phyloP scores from a whole-genome alignment of 2,888 invertebrate species.

The Lomographa bimaculata region DNA sequence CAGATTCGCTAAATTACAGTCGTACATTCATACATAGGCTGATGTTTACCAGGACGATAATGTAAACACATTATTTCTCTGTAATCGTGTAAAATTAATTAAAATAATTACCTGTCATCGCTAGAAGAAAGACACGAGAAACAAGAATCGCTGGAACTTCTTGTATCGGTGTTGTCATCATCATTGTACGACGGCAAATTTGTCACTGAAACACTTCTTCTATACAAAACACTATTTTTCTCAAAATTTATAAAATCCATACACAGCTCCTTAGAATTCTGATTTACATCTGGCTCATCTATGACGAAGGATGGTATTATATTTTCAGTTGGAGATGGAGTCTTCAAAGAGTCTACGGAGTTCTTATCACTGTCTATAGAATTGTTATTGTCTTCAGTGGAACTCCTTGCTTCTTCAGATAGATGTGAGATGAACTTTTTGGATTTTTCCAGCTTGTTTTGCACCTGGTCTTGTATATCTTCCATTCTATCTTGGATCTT shows the following conservation, averaged over 20 bases:
- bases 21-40: too few relatives aligned
- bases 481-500: conserved; percentile 73
- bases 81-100: too few relatives aligned
- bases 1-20: too few relatives aligned
- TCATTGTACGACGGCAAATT: conserved; percentile 57
- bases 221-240: conserved; percentile 53
- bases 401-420: conserved; percentile 62
- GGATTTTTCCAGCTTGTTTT: conserved; percentile 61
- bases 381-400: conserved; percentile 47
- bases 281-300: conserved; percentile 48
- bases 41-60: too few relatives aligned
- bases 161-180: conserved; percentile 41
- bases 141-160: conserved; percentile 62
- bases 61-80: too few relatives aligned
- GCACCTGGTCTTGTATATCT: conserved; percentile 71
- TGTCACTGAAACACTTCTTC: conserved; percentile 57
- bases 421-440: conserved; percentile 62
- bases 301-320: conserved; percentile 64
- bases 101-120: conserved; percentile 62
- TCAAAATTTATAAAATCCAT: conserved; percentile 62
- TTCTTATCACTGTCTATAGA: conserved; percentile 29
- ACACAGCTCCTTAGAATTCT: conserved; percentile 52
- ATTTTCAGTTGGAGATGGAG: conserved; percentile 21
- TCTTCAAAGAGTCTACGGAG: conserved; percentile 24
- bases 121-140: conserved; percentile 59